These are phyloP conservation scores for Corythornis vintsioides DNA, from an alignment of 2,113 vertebrate genomes.

Conservation along the genomic window DNA sequence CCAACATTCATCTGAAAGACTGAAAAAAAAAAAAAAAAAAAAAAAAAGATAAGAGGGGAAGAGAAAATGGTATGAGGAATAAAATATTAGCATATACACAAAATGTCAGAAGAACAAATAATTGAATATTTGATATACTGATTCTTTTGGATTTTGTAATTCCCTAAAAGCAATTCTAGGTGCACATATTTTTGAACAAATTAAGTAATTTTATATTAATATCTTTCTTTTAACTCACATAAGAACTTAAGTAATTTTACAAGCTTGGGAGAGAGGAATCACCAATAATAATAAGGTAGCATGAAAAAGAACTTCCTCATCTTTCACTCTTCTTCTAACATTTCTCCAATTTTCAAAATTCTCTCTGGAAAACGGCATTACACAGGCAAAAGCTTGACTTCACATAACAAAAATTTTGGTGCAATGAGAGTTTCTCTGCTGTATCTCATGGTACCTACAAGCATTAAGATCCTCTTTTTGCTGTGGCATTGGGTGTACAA, in stretches of 20 bases:
- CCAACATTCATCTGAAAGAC: background rate
- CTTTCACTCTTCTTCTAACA: background rate
- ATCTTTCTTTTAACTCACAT: background rate
- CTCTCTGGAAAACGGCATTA: background rate
- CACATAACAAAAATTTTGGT: background rate
- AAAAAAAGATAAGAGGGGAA: background rate
- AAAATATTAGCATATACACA: slow-evolving; percentile 7
- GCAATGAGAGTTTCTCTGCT: background rate
- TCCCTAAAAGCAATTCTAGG: background rate
- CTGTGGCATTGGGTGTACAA: background rate
- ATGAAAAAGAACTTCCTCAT: background rate
- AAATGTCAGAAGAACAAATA: slow-evolving; percentile 18
- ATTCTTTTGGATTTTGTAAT: background rate
- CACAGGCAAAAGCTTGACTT: background rate
- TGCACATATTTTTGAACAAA: background rate
- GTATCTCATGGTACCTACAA: rapidly evolving
- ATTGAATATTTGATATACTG: slow-evolving; percentile 1
- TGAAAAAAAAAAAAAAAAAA: background rate
- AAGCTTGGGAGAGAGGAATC: background rate
- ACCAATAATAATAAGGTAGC: background rate
- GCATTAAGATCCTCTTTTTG: background rate
- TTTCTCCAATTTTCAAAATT: background rate
- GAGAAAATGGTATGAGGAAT: background rate
- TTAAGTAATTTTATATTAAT: background rate
- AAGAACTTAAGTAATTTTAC: background rate